Evolutionary conservation across 2,888 invertebrate genomes (phyloP), one percentile per base, ranked within the genome.

Genomic region (Perdita meconis): DNA sequence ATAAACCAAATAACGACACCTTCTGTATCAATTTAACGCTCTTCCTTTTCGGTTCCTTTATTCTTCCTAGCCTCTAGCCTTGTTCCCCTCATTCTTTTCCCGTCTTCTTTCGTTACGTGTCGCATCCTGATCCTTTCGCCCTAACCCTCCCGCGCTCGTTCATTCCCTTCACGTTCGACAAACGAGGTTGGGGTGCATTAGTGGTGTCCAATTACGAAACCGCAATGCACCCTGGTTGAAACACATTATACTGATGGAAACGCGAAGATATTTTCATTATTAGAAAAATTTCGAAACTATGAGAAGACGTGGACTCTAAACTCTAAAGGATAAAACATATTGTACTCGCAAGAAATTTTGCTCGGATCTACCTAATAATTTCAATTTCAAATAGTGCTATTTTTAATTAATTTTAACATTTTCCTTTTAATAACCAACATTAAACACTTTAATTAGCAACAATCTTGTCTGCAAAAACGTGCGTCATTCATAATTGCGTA

Each of bases 121-220:
- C 56, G 30, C 63, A 63, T 57, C 40, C 65, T 50, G 56, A 68
- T 61, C 42, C 65, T 76, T 75, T 65, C 70, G 22, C 26, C 61
- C 50, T 59, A 61, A 22, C 24, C 59, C 36, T 36, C 16, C 59
- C 34, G 40, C 53, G 40, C 53, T 53, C 56, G 61, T 80, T 81
- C 81, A 87, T 87, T 86, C 87, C 57, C 47, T 80, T 82, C 89
- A 84, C 86, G 87, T 87, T 78, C 76, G 68, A 77, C 73, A 76
- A 83, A 83, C 81, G 81, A 82, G 81, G 74, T 82, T 79, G 78
- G 80, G 86, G 81, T 87, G 87, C 88, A 88, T 89, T 87, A 89
- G 82, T 64, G 84, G 83, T 85, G 85, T 84, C 86, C 85, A 85
- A 87, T 87, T 88, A 86, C 84, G 69, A 74, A 56, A 61, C 63